Conservation (phyloP, 2,113 vertebrate genomes). For the Sorex fumeus region DNA sequence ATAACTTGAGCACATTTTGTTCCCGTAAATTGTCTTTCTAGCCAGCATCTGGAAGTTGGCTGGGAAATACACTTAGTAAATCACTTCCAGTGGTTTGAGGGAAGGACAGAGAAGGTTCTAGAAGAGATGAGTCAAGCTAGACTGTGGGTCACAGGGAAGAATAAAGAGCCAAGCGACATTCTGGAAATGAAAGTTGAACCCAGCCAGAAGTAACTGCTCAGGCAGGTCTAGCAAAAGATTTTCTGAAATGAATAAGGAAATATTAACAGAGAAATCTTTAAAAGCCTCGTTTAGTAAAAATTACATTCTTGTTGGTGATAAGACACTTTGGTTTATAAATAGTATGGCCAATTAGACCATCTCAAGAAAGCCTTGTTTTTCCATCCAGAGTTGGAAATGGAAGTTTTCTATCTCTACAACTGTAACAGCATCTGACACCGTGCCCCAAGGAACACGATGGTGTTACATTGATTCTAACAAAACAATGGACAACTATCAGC, state of each 20-base stretch:
- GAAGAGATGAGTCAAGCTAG: constrained; percentile 77
- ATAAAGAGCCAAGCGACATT: constrained; percentile 67
- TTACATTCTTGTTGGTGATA: constrained; percentile 3
- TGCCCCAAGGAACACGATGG: neutral
- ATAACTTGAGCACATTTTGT: constrained; percentile 71
- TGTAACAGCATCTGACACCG: neutral
- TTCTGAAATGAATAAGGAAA: constrained; percentile 65
- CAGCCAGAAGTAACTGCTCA: constrained; percentile 69
- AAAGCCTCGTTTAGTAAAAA: constrained; percentile 27
- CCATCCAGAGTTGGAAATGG: constrained; percentile 18
- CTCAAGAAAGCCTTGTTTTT: constrained; percentile 48
- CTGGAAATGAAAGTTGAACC: constrained; percentile 66
- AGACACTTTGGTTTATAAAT: constrained; percentile 38
- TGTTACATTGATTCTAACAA: neutral
- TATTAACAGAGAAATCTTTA: constrained; percentile 57
- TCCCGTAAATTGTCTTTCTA: constrained; percentile 77
- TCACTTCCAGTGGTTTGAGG: constrained; percentile 70
- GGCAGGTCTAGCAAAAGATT: neutral
- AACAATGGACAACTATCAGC: neutral
- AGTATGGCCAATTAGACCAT: neutral
- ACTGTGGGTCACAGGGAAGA: constrained; percentile 18
- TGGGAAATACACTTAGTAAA: constrained; percentile 78
- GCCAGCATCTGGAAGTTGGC: constrained; percentile 66
- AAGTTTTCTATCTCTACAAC: neutral
- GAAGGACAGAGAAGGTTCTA: constrained; percentile 77